Conservation (phyloP, 2,797 vertebrate genomes). For the Liasis olivaceus region DNA sequence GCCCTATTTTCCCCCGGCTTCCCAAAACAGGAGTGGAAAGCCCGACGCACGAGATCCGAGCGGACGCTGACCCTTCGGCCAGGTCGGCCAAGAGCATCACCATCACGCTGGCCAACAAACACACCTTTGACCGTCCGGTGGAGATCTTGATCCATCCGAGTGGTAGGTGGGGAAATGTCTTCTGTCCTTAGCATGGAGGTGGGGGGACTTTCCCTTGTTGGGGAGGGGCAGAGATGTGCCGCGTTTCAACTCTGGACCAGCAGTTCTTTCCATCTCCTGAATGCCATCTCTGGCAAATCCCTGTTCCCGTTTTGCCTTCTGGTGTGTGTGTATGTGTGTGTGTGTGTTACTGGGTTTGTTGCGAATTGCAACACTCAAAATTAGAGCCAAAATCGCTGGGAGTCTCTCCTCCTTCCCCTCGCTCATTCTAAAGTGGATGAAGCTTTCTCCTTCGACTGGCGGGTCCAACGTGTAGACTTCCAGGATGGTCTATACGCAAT, state of each 20-base stretch:
- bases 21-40: conserved; percentile 87
- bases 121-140: conserved; percentile 94
- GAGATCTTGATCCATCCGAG: conserved; percentile 94
- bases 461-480: neutral
- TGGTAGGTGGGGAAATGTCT: conserved; percentile 74
- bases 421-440: neutral
- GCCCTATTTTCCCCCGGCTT: neutral
- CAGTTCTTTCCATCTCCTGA: neutral
- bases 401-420: no score
- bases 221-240: neutral
- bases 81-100: conserved; percentile 86
- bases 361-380: neutral
- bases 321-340: neutral
- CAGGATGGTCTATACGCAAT: neutral
- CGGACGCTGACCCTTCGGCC: conserved; percentile 88
- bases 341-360: neutral
- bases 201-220: neutral
- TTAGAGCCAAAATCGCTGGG: neutral
- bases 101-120: conserved; percentile 92
- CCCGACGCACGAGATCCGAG: conserved; percentile 92
- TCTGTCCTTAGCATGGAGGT: neutral
- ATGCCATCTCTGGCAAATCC: neutral
- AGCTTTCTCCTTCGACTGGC: neutral
- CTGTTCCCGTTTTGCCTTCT: neutral
- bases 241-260: neutral